phyloP scores from a whole-genome alignment of 2,113 vertebrate species.

The Anseranas semipalmata region DNA sequence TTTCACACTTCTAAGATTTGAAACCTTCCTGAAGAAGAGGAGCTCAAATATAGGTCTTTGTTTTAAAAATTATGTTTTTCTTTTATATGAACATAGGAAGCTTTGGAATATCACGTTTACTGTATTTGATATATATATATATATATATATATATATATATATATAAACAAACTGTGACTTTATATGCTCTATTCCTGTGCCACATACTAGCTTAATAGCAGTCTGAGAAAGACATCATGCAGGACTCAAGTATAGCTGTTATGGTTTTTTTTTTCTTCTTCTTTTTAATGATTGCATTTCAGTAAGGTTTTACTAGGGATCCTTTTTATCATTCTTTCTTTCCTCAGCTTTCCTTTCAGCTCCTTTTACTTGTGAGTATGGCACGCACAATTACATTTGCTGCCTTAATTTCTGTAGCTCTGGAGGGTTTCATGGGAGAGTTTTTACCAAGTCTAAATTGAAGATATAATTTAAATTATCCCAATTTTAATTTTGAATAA shows the following conservation, averaged over 20 bases:
- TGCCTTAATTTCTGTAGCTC: background rate
- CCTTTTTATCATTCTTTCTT: background rate
- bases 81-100: background rate
- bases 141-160: too few species aligned
- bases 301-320: background rate
- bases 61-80: background rate
- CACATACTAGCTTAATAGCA: background rate
- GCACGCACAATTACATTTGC: background rate
- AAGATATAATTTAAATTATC: background rate
- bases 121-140: background rate
- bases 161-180: background rate
- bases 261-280: background rate
- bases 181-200: background rate
- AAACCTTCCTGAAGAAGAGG: conserved; percentile 10
- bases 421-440: background rate
- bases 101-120: background rate
- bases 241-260: background rate
- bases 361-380: background rate
- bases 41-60: background rate
- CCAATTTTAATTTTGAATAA: background rate
- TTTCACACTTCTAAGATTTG: background rate
- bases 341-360: background rate
- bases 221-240: background rate
- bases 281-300: background rate
- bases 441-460: background rate